Evolutionary conservation across 2,797 vertebrate genomes (phyloP), one percentile per base, ranked within the genome.

Genomic region (Siniperca scherzeri): DNA sequence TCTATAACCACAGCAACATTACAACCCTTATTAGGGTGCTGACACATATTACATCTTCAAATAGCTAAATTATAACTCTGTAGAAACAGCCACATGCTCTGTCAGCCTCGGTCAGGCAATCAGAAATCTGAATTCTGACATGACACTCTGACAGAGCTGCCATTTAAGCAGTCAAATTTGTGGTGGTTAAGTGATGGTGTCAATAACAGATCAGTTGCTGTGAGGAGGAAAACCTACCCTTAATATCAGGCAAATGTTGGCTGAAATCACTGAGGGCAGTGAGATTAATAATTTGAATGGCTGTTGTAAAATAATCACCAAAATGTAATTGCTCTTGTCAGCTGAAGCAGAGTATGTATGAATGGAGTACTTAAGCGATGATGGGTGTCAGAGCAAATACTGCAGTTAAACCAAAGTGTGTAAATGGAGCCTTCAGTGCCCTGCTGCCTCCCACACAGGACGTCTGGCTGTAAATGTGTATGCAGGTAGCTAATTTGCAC

Each of bases 351-450:
- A 83, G 85, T 88, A 67, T 85, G 83, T 91, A 92, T 95, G 93
- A 95, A 94, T 94, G 88, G 91, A 94, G 89, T 89, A 91, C 92
- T 95, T 93, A 90, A 83, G 77, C 67, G 72, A 91, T 92, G 88
- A 94, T 94, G 81, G 87, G 80, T 89, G 86, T 91, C 89, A 91
- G 91, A 87, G 92, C 89, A 94, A 93, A 93, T 69, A 89, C 92
- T 88, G 92, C 92, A 94, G 93, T 95, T 93, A 94, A 91, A 91
- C 89, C 89, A 91, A 93, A 95, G 94, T 95, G 94, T 94, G 91
- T 95, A 95, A 96, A 95, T 94, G 92, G 88, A 94, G 94, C 91
- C 93, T 94, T 95, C 90, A 92, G 74, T 90, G 78, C 84, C 90
- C 85, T 80, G 88, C 80, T 87, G 83, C 93, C 91, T 93, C 94